A percentile compares a stretch with the other conserved stretches of the same genome.
Conservation (phyloP, 2,888 invertebrate species). For the Chromoteleia sp. region DNA sequence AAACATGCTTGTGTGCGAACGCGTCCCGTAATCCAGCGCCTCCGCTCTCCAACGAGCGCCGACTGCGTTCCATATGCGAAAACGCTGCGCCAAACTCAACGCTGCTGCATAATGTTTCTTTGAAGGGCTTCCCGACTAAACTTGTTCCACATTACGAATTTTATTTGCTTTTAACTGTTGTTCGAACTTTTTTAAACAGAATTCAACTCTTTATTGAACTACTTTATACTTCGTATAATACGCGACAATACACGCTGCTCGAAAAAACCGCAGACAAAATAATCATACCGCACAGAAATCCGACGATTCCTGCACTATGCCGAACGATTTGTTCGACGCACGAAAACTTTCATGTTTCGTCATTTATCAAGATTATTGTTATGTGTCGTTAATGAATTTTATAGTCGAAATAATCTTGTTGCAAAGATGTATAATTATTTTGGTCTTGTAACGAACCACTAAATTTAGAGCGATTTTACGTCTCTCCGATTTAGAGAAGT, state of each 20-base stretch:
- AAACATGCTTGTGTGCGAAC: constrained; percentile 65
- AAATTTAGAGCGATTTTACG: too few relatives aligned
- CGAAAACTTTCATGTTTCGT: not conserved
- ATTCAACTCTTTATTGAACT: constrained; percentile 36
- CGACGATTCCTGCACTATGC: not conserved
- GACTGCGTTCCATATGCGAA: constrained; percentile 51
- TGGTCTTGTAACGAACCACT: too few relatives aligned
- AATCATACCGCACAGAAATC: constrained; percentile 9
- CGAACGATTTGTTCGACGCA: not conserved
- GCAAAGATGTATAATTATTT: not conserved
- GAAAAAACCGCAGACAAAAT: constrained; percentile 4
- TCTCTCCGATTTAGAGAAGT: too few relatives aligned
- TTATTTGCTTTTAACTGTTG: constrained; percentile 48
- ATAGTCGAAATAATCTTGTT: too few relatives aligned
- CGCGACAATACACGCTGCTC: constrained; percentile 16
- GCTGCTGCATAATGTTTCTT: constrained; percentile 58
- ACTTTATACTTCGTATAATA: constrained; percentile 40
- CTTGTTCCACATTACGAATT: constrained; percentile 55
- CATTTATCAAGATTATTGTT: too few relatives aligned
- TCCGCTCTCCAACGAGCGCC: constrained; percentile 15
- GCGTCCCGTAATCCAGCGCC: constrained; percentile 54
- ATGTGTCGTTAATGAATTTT: too few relatives aligned
- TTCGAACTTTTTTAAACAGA: constrained; percentile 45
- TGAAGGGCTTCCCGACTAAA: constrained; percentile 57
- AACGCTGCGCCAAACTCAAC: constrained; percentile 48